Conservation (phyloP, 1,140 invertebrate species). For the Frieseomelitta varia region DNA sequence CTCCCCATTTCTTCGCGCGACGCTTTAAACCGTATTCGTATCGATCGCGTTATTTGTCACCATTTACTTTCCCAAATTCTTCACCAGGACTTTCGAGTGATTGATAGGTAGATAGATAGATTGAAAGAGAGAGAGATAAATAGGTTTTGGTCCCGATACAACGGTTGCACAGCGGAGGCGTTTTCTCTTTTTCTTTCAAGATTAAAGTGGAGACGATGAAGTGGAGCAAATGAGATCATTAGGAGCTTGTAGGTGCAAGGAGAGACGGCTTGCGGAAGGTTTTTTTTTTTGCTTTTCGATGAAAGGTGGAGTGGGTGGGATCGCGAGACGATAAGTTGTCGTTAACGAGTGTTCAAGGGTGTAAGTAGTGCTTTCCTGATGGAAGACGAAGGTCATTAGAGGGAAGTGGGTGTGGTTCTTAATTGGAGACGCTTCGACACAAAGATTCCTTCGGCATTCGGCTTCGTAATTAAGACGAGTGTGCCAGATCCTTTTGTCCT, state of each 20-base stretch:
- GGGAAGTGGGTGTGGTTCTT: background rate
- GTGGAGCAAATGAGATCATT: constrained; percentile 4
- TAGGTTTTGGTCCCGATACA: background rate
- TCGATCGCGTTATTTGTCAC: background rate
- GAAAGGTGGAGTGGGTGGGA: background rate
- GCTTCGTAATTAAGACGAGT: background rate
- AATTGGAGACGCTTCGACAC: constrained; percentile 7
- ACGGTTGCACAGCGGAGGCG: background rate
- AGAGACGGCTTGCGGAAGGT: background rate
- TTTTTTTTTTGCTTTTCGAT: background rate
- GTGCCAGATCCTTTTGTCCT: background rate
- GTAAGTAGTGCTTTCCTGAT: constrained; percentile 10
- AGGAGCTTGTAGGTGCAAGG: background rate
- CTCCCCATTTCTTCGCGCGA: background rate
- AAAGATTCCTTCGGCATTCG: background rate
- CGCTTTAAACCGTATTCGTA: background rate
- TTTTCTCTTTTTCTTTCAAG: background rate
- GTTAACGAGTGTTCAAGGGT: constrained; percentile 14
- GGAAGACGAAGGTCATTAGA: background rate
- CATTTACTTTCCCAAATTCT: no score
- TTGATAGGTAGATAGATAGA: no score
- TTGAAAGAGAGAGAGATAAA: no score
- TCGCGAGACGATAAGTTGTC: constrained; percentile 4
- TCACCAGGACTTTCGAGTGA: no score
- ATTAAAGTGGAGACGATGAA: background rate